These are phyloP conservation scores for Gnathonemus longibarbis DNA, from an alignment of 2,113 vertebrate genomes.

Conservation along the genomic window DNA sequence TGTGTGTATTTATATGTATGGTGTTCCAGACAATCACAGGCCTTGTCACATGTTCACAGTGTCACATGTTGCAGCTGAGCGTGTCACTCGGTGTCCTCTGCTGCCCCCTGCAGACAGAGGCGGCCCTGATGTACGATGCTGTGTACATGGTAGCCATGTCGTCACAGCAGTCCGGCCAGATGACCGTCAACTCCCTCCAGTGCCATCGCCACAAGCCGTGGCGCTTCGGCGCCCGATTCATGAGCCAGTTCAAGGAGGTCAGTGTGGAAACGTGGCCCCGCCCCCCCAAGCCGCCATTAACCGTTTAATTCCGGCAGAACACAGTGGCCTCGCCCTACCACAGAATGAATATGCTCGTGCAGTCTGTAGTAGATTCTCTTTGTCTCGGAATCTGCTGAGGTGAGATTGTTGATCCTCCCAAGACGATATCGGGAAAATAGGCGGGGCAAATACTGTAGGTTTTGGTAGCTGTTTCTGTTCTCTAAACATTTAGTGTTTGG, in stretches of 20 bases:
- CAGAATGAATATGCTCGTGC: not conserved
- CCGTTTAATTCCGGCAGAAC: not conserved
- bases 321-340: not conserved
- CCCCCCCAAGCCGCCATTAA: not conserved
- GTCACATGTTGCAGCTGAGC: not conserved
- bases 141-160: slow-evolving; percentile 90
- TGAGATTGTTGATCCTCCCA: not conserved
- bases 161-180: slow-evolving; percentile 81
- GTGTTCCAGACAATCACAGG: not conserved
- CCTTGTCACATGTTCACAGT: not conserved
- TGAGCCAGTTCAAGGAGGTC: slow-evolving; percentile 95
- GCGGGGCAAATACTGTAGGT: too few relatives aligned
- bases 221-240: slow-evolving; percentile 90
- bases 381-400: not conserved
- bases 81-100: not conserved
- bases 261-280: slow-evolving; percentile 31
- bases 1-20: not conserved
- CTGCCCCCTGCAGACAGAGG: slow-evolving; percentile 71
- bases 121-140: slow-evolving; percentile 92
- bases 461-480: not conserved
- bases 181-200: slow-evolving; percentile 92
- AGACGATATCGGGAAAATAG: not conserved
- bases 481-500: not conserved
- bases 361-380: not conserved
- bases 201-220: slow-evolving; percentile 96